These are phyloP conservation scores for Coranthus polyacanthus DNA, from an alignment of 2,797 vertebrate genomes.

Conservation along the genomic window DNA sequence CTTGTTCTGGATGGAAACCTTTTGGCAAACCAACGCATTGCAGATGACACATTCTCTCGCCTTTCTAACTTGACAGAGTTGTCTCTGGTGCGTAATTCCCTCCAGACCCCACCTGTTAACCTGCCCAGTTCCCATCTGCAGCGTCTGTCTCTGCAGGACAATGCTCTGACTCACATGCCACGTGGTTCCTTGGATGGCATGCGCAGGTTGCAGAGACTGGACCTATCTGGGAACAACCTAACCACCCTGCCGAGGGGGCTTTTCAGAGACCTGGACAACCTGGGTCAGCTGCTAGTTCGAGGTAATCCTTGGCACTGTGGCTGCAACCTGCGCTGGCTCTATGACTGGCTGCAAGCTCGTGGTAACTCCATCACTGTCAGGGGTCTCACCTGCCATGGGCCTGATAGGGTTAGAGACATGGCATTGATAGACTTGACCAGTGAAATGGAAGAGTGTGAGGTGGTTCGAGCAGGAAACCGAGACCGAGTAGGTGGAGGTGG, in stretches of 20 bases:
- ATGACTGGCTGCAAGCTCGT: constrained; percentile 91
- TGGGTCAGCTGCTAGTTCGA: constrained; percentile 90
- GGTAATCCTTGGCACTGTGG: constrained; percentile 98
- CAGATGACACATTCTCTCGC: constrained; percentile 93
- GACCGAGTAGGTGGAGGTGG: constrained; percentile 75
- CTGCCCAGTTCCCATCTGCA: constrained; percentile 91
- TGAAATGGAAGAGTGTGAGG: constrained; percentile 93
- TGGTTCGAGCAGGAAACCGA: constrained; percentile 72
- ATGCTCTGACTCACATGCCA: constrained; percentile 93
- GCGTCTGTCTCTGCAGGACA: constrained; percentile 93
- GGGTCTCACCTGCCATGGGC: constrained; percentile 93
- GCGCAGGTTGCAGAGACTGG: constrained; percentile 89
- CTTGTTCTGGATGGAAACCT: constrained; percentile 96
- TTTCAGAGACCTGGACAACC: constrained; percentile 91
- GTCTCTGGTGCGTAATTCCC: constrained; percentile 94
- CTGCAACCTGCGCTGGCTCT: constrained; percentile 93
- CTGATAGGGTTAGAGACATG: constrained; percentile 91
- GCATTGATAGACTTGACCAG: constrained; percentile 89
- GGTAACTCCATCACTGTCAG: constrained; percentile 90
- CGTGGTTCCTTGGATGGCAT: constrained; percentile 91
- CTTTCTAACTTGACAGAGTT: constrained; percentile 93
- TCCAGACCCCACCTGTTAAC: constrained; percentile 90
- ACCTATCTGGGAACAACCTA: constrained; percentile 96
- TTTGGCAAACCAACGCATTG: constrained; percentile 95
- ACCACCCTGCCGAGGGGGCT: constrained; percentile 92